phyloP scores from a whole-genome alignment of 2,797 vertebrate genomes.

The Tokudaia muenninki region DNA sequence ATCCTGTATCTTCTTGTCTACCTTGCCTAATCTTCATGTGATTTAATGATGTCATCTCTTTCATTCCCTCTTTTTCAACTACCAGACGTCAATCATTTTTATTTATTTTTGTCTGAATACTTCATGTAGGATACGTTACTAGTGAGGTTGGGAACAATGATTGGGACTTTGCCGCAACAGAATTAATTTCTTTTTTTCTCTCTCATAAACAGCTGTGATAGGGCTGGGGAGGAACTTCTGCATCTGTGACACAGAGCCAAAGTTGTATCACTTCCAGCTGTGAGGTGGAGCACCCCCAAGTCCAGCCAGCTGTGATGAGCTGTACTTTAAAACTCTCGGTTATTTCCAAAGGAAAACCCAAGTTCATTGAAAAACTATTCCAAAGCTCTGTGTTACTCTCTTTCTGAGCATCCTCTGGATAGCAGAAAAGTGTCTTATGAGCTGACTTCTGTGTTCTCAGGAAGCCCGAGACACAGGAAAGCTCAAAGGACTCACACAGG shows the following conservation, averaged over 20 bases:
- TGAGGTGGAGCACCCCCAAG: conserved; percentile 15
- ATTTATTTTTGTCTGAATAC: conserved; percentile 80
- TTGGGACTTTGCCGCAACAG: conserved; percentile 46
- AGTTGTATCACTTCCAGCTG: conserved; percentile 72
- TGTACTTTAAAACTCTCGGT: conserved; percentile 44
- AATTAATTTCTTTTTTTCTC: conserved; percentile 63
- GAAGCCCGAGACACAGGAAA: not conserved
- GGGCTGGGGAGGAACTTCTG: conserved; percentile 70
- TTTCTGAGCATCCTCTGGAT: conserved; percentile 1
- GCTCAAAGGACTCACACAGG: conserved; percentile 4
- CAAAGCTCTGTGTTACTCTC: conserved; percentile 5
- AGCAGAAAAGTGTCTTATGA: not conserved
- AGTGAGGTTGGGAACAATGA: conserved; percentile 63
- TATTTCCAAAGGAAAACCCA: conserved; percentile 76
- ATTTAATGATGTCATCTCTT: conserved; percentile 49
- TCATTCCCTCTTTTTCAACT: conserved; percentile 66
- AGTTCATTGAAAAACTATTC: conserved; percentile 66
- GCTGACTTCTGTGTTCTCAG: conserved; percentile 4
- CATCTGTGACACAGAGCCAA: conserved; percentile 65
- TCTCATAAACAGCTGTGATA: conserved; percentile 61
- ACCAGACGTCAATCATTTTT: conserved; percentile 56
- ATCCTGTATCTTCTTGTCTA: not conserved
- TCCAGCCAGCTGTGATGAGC: conserved; percentile 53
- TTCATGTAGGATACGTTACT: conserved; percentile 58
- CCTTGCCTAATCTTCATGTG: conserved; percentile 28